Evolutionary conservation across 2,113 vertebrate species (phyloP).

Genomic region (Nibea coibor): DNA sequence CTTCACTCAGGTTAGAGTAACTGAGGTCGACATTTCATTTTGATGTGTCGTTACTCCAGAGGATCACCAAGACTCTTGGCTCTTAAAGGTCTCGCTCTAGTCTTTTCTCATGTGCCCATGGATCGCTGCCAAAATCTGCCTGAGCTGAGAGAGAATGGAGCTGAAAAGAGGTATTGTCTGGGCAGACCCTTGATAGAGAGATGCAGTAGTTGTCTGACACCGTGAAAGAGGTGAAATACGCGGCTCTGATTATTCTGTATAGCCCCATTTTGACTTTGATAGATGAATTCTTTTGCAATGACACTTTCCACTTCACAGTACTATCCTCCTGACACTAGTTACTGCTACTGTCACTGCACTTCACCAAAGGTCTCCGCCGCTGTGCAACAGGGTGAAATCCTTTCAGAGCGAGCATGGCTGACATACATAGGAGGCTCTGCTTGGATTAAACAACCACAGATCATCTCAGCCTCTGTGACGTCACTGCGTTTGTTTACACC

Average conservation of each 20-base stretch:
- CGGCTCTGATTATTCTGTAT: conserved; percentile 28
- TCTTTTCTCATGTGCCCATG: conserved; percentile 28
- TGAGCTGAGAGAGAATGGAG: conserved; percentile 45
- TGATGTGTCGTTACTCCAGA: conserved; percentile 28
- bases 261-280: conserved; percentile 43
- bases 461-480: conserved; percentile 40
- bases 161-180: conserved; percentile 32
- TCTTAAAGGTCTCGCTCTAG: conserved; percentile 42
- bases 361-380: conserved; percentile 20
- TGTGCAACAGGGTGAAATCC: conserved; percentile 42
- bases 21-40: conserved; percentile 37
- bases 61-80: conserved; percentile 45
- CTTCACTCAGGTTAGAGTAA: conserved; percentile 5
- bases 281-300: conserved; percentile 38
- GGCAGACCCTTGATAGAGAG: conserved; percentile 29
- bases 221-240: conserved; percentile 33
- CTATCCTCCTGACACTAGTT: conserved; percentile 24
- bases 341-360: conserved; percentile 36
- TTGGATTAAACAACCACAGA: conserved; percentile 52
- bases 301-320: conserved; percentile 41
- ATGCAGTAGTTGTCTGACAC: conserved; percentile 17
- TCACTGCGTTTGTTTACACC: conserved; percentile 44
- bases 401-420: conserved; percentile 45
- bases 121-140: conserved; percentile 50
- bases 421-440: conserved; percentile 53